Evolutionary conservation across 2,888 invertebrate genomes (phyloP).

Genomic region (Hypena proboscidalis): DNA sequence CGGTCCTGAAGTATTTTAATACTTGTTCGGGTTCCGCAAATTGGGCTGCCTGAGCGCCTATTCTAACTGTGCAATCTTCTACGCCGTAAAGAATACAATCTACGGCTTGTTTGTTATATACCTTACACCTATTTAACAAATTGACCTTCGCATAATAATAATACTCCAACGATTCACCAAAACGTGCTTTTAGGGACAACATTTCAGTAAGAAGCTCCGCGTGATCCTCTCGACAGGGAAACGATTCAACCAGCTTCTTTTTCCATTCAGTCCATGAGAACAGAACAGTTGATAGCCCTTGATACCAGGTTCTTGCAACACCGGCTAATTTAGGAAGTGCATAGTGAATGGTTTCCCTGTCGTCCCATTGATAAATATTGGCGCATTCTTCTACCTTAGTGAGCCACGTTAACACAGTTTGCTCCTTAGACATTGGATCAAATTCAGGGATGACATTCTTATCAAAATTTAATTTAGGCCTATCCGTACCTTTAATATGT

Average conservation of each 20-base stretch:
- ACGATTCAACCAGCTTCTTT: neutral
- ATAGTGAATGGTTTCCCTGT: neutral
- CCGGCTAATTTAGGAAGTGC: neutral
- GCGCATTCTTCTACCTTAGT: conserved; percentile 3
- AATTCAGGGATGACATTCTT: conserved; percentile 1
- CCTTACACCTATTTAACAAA: neutral
- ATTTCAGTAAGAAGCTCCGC: neutral
- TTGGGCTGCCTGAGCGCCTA: conserved; percentile 2
- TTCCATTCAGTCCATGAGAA: conserved; percentile 1
- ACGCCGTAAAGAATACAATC: conserved; percentile 1
- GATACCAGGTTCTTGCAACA: conserved; percentile 2
- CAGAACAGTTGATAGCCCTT: neutral
- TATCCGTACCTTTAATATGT: too few species aligned
- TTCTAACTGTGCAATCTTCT: neutral
- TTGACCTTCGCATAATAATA: neutral
- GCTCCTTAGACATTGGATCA: neutral
- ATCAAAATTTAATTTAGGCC: too few species aligned
- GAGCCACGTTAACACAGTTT: neutral
- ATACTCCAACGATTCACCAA: neutral
- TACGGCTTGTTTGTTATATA: neutral
- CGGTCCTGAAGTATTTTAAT: neutral
- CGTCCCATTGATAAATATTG: neutral
- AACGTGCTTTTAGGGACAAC: neutral
- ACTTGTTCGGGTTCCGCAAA: neutral
- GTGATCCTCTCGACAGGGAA: neutral